Evolutionary conservation across 2,888 invertebrate species (phyloP).

Genomic region (Trilocha varians): DNA sequence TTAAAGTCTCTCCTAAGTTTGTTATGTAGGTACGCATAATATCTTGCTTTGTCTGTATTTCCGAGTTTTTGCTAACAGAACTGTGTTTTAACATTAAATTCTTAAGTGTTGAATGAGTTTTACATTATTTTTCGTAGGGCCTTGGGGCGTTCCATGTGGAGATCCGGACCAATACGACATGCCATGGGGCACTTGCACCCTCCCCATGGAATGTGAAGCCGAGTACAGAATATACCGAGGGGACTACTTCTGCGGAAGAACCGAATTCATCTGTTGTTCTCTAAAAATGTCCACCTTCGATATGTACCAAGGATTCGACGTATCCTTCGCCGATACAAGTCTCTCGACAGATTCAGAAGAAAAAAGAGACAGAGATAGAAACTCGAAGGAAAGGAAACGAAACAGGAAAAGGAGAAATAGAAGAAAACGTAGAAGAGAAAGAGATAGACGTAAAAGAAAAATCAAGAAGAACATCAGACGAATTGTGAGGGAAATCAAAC

Average conservation of each 20-base stretch:
- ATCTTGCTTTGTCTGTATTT: not conserved
- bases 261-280: conserved; percentile 48
- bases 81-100: too few species aligned
- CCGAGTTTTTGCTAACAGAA: too few species aligned
- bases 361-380: conserved; percentile 15
- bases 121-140: conserved; percentile 29
- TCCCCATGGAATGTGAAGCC: conserved; percentile 44
- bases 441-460: conserved; percentile 33
- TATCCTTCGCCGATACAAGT: conserved; percentile 41
- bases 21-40: too few species aligned
- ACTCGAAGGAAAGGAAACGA: conserved; percentile 21
- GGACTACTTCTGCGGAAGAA: conserved; percentile 50
- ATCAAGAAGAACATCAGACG: conserved; percentile 40
- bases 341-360: conserved; percentile 42
- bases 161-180: conserved; percentile 57
- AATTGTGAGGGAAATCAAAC: conserved; percentile 41
- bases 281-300: conserved; percentile 46
- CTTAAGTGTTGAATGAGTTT: too few species aligned
- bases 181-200: conserved; percentile 57
- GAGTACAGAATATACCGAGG: conserved; percentile 56
- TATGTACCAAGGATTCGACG: conserved; percentile 49
- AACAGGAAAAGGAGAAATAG: conserved; percentile 16
- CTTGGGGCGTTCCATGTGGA: conserved; percentile 59
- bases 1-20: too few species aligned
- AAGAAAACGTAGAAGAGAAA: conserved; percentile 21